Evolutionary conservation across 2,797 vertebrate species (phyloP), one percentile per base, ranked within the genome.

Genomic region (Pygocentrus nattereri): DNA sequence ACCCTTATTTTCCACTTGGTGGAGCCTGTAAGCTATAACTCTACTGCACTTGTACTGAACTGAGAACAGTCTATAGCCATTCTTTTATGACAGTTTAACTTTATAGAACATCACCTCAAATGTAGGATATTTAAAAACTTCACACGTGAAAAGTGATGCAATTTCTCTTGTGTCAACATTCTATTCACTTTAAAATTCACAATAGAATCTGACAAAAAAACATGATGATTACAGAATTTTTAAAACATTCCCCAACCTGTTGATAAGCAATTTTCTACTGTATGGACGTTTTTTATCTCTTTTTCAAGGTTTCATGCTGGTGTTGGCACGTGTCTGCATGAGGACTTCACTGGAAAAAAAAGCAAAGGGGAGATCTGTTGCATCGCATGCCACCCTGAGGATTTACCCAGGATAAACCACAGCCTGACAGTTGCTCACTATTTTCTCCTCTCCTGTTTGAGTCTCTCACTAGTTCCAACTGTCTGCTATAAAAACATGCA

Each of bases 401-500:
- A 79, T 74, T 82, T 84, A 27, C 54, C 19, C 77, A 64, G 25
- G 25, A 82, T 80, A 76, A 73, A 79, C 68, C 79, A 1, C 62
- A 8, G 38, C 68, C 56, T 41, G 54, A 75, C 77, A 77, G 59
- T 82, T 80, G 75, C 78, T 52, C 52, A n/a, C 30, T 81, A 75
- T 76, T 71, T 82, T 73, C 30, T 62, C 61, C 54, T 76, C 56
- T 11, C 15, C 10, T 64, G 59, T 76, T 38, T 56, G 50, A 74
- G 52, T 74, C 71, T 58, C 21, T 52, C 34, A 86, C 87, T 85
- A 88, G 87, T 88, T 91, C 91, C 85, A 91, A 88, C 88, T 85
- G 88, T 89, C 88, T 90, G 89, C 88, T 92, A 89, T 88, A 87
- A 83, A 89, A 88, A 91, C 41, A 68, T 27, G 50, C 73, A 84